phyloP scores from a whole-genome alignment of 1,140 invertebrate genomes.

The Orius insidiosus region DNA sequence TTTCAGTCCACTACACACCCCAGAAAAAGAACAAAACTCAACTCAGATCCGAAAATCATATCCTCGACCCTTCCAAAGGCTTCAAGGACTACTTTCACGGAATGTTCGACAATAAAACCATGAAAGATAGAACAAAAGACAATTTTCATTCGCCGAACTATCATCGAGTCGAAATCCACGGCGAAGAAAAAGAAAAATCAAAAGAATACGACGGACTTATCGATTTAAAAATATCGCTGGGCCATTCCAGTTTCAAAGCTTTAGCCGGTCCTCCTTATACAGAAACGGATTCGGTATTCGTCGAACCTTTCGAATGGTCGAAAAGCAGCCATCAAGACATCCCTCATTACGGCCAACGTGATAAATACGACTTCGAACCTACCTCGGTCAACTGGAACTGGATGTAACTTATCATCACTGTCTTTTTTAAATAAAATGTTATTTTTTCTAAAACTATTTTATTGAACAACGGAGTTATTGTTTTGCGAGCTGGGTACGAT shows the following conservation, averaged over 20 bases:
- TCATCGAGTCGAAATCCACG: background rate
- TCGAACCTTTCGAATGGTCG: conserved; percentile 50
- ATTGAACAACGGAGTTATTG: conserved; percentile 1
- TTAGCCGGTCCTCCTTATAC: conserved; percentile 20
- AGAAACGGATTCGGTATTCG: conserved; percentile 17
- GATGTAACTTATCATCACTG: conserved; percentile 1
- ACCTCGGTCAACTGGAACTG: background rate
- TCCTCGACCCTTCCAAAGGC: no score
- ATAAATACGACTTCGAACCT: background rate
- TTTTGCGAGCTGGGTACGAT: no score
- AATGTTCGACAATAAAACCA: background rate
- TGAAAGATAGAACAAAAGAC: background rate
- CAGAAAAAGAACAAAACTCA: conserved; percentile 8
- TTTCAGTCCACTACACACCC: conserved; percentile 26
- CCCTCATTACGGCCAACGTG: background rate
- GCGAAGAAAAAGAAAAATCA: background rate
- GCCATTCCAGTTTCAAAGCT: conserved; percentile 13
- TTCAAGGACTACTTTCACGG: background rate
- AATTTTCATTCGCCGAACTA: background rate
- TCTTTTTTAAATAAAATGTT: background rate
- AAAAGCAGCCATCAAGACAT: conserved; percentile 19
- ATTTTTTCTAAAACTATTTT: no score
- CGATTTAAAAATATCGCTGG: conserved; percentile 18
- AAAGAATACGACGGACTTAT: conserved; percentile 15
- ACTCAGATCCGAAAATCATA: background rate